Evolutionary conservation across 2,888 invertebrate genomes (phyloP).

Genomic region (Cremastinae sp.): DNA sequence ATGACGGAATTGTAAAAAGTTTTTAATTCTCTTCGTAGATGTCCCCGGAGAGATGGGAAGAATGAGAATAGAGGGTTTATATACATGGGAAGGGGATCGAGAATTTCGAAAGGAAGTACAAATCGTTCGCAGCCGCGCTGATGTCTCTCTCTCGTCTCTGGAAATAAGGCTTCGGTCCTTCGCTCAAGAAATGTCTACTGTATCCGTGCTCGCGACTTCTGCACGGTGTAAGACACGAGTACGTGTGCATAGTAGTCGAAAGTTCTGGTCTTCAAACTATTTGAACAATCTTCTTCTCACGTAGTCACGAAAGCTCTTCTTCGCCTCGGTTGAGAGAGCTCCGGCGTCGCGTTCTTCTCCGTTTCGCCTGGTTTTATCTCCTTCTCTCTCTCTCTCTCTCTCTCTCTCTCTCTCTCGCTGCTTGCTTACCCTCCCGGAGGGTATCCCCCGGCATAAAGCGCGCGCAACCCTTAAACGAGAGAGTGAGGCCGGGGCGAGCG

Average conservation of each 20-base stretch:
- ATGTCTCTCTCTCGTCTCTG: conserved; percentile 25
- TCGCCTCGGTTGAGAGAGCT: conserved; percentile 44
- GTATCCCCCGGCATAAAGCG: conserved; percentile 15
- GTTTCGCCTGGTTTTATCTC: background rate
- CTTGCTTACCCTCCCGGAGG: background rate
- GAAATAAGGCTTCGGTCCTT: conserved; percentile 38
- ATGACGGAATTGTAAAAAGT: no score
- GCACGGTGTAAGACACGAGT: background rate
- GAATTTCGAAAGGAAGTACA: conserved; percentile 56
- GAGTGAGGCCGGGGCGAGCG: background rate
- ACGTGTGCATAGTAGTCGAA: conserved; percentile 6
- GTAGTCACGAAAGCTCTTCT: conserved; percentile 59
- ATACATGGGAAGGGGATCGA: background rate
- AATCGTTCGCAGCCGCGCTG: conserved; percentile 53
- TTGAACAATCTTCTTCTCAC: conserved; percentile 61
- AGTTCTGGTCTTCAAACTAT: conserved; percentile 56
- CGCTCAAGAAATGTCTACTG: conserved; percentile 46
- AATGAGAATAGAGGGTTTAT: background rate
- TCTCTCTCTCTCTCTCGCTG: background rate
- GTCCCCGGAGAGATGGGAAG: no score
- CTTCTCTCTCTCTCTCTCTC: background rate
- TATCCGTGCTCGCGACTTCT: conserved; percentile 5
- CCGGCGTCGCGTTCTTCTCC: background rate
- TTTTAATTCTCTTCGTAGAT: no score
- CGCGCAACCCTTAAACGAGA: conserved; percentile 38